phyloP scores from a whole-genome alignment of 2,113 vertebrate genomes.

The Bufo bufo region DNA sequence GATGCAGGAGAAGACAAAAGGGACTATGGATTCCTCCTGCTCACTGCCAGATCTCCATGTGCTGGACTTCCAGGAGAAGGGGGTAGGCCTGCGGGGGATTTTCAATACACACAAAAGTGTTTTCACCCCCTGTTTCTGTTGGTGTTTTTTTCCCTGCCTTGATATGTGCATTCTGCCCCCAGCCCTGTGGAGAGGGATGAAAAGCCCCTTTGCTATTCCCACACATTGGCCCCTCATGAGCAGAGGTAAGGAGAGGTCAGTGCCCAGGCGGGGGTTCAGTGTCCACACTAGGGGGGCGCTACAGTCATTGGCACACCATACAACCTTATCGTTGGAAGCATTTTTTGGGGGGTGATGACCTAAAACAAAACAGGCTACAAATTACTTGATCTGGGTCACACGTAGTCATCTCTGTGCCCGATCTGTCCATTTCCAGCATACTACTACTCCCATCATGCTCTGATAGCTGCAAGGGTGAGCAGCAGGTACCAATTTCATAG shows the following conservation, averaged over 20 bases:
- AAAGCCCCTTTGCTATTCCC: slow-evolving; percentile 55
- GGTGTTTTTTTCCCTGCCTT: slow-evolving; percentile 51
- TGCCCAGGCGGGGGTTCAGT: slow-evolving; percentile 44
- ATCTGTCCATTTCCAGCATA: neutral
- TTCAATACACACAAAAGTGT: slow-evolving; percentile 52
- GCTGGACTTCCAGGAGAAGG: slow-evolving; percentile 37
- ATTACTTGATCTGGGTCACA: neutral
- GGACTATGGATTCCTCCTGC: slow-evolving; percentile 28
- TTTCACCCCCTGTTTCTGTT: slow-evolving; percentile 52
- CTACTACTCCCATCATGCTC: neutral
- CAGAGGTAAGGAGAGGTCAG: slow-evolving; percentile 52
- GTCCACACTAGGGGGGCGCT: slow-evolving; percentile 27
- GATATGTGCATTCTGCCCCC: slow-evolving; percentile 56
- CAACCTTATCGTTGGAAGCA: neutral
- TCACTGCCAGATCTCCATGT: slow-evolving; percentile 34
- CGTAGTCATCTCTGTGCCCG: neutral
- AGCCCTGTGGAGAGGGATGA: slow-evolving; percentile 50
- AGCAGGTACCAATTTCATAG: neutral
- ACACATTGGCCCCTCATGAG: slow-evolving; percentile 48
- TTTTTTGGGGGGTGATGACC: neutral
- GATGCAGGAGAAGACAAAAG: slow-evolving; percentile 52
- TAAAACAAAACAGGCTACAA: neutral
- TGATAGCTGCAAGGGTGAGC: neutral
- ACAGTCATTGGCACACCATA: neutral
- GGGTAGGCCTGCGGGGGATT: slow-evolving; percentile 27